These are phyloP conservation scores for Microcebus ravelobensis DNA, from an alignment of 2,113 vertebrate genomes.

Conservation along the genomic window DNA sequence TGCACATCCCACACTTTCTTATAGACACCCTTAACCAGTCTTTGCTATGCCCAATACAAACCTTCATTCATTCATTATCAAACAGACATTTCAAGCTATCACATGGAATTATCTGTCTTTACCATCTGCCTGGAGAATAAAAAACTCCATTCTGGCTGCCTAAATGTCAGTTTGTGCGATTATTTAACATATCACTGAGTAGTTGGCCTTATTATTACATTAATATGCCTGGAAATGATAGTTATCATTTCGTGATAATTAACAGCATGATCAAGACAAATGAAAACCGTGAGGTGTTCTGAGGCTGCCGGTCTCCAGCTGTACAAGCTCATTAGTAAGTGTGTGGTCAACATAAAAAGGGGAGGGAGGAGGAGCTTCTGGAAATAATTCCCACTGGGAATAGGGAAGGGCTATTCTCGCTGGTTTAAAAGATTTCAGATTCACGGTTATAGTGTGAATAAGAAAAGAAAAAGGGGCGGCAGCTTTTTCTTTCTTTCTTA, in stretches of 20 bases:
- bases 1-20: background rate
- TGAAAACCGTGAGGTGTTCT: background rate
- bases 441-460: background rate
- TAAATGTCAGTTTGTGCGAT: background rate
- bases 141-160: background rate
- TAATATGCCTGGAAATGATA: background rate
- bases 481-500: background rate
- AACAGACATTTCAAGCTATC: background rate
- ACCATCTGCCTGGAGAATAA: background rate
- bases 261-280: background rate
- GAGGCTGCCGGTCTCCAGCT: background rate
- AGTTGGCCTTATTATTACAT: background rate
- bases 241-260: background rate
- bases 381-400: background rate
- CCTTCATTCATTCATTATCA: background rate
- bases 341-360: background rate
- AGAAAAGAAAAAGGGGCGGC: background rate
- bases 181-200: background rate
- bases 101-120: background rate
- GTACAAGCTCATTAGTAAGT: background rate
- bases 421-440: background rate
- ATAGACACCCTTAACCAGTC: background rate
- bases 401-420: background rate
- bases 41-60: background rate
- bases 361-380: background rate